These are phyloP conservation scores for Drosophila fulvimacula DNA, from an alignment of 2,888 invertebrate genomes.

Conservation along the genomic window DNA sequence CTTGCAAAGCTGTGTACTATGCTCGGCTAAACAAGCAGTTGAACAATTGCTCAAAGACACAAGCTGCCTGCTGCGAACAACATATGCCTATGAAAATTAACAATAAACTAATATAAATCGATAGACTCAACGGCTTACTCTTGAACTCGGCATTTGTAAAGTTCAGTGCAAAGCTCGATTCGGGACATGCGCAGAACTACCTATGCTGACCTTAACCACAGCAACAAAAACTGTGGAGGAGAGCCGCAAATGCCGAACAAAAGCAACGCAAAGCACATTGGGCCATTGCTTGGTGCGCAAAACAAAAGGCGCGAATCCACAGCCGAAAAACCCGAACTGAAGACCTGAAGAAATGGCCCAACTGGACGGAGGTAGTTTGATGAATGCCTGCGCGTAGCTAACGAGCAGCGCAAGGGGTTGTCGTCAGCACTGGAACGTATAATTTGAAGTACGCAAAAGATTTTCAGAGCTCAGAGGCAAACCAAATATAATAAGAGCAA, in stretches of 20 bases:
- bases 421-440: constrained; percentile 50
- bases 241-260: constrained; percentile 14
- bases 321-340: constrained; percentile 24
- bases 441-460: constrained; percentile 65
- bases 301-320: constrained; percentile 59
- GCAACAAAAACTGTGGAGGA: constrained; percentile 5
- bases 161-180: constrained; percentile 41
- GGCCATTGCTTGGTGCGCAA: constrained; percentile 39
- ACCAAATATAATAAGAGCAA: constrained; percentile 28
- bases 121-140: background rate
- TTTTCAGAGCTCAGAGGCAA: constrained; percentile 32
- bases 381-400: constrained; percentile 61
- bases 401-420: constrained; percentile 32
- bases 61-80: background rate
- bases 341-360: constrained; percentile 38
- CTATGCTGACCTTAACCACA: constrained; percentile 55
- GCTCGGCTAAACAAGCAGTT: background rate
- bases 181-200: constrained; percentile 60
- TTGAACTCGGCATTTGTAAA: background rate
- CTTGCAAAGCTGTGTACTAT: background rate
- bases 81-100: background rate
- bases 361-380: constrained; percentile 56
- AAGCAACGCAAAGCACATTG: constrained; percentile 64
- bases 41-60: background rate
- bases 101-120: constrained; percentile 3